These are phyloP conservation scores for Strigops habroptila DNA, from an alignment of 2,113 vertebrate species.

Conservation along the genomic window DNA sequence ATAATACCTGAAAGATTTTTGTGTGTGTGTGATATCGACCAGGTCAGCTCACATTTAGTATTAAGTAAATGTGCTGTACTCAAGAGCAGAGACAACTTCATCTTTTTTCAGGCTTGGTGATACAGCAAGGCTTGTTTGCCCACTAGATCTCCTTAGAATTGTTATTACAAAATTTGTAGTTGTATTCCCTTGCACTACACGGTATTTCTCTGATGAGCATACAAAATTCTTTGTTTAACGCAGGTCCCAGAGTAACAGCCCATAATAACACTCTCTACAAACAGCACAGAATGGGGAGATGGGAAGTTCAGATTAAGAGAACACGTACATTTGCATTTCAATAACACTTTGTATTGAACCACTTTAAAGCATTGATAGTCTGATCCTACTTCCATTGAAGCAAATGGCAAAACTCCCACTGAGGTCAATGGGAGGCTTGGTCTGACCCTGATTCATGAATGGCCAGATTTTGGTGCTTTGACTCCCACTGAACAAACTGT, in stretches of 20 bases:
- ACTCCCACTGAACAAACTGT: background rate
- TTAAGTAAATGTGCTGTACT: background rate
- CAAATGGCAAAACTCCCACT: conserved; percentile 16
- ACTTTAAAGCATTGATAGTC: background rate
- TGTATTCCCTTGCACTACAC: background rate
- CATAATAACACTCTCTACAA: background rate
- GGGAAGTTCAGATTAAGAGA: conserved; percentile 45
- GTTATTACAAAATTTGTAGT: background rate
- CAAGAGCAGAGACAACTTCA: background rate
- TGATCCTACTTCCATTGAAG: background rate
- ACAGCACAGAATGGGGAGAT: conserved; percentile 19
- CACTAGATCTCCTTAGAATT: background rate
- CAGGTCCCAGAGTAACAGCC: background rate
- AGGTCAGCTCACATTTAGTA: background rate
- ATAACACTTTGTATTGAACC: background rate
- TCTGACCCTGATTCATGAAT: conserved; percentile 12
- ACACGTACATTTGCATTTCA: conserved; percentile 42
- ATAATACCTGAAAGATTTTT: background rate
- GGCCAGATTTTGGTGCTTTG: background rate
- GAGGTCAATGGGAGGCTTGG: background rate
- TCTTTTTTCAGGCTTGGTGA: background rate
- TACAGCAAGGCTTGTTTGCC: background rate
- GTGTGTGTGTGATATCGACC: background rate
- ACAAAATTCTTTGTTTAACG: background rate
- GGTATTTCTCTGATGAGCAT: background rate